Percentiles rank a stretch among this genome's conserved stretches.
These are phyloP conservation scores for Brachypodius melanocephalos DNA, from an alignment of 2,113 vertebrate species.

Conservation along the genomic window DNA sequence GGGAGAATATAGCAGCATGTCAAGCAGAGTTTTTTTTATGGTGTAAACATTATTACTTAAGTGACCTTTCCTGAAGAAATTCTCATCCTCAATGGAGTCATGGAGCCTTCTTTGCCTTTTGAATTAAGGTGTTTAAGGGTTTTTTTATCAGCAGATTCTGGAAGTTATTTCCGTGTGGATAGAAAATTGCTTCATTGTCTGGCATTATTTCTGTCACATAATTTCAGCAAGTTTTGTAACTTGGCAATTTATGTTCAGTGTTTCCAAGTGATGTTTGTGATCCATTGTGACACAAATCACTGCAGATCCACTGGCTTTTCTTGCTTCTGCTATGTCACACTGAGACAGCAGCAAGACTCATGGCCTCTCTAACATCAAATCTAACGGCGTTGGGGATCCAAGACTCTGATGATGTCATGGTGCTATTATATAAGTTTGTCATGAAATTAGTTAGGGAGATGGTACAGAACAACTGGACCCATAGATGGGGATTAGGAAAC, in stretches of 20 bases:
- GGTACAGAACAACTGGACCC: not conserved
- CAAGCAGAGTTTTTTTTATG: not conserved
- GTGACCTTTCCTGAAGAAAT: not conserved
- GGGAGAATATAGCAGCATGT: not conserved
- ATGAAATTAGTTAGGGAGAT: not conserved
- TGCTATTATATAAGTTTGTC: not conserved
- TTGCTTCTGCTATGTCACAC: not conserved
- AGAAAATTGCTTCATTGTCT: not conserved
- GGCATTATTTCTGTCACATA: not conserved
- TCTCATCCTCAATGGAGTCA: not conserved
- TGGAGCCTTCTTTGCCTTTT: not conserved
- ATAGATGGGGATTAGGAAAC: not conserved
- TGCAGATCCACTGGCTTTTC: not conserved
- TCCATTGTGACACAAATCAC: not conserved
- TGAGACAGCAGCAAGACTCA: not conserved
- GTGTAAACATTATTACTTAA: not conserved
- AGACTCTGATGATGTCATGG: not conserved
- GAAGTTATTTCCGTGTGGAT: not conserved
- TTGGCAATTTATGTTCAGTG: not conserved
- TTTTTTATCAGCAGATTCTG: not conserved
- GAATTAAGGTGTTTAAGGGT: not conserved
- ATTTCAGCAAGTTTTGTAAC: slow-evolving; percentile 19
- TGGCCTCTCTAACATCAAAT: not conserved
- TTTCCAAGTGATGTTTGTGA: slow-evolving; percentile 4
- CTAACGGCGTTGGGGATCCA: not conserved